These are phyloP conservation scores for Spodoptera exigua DNA, from an alignment of 2,888 invertebrate genomes.

Conservation along the genomic window DNA sequence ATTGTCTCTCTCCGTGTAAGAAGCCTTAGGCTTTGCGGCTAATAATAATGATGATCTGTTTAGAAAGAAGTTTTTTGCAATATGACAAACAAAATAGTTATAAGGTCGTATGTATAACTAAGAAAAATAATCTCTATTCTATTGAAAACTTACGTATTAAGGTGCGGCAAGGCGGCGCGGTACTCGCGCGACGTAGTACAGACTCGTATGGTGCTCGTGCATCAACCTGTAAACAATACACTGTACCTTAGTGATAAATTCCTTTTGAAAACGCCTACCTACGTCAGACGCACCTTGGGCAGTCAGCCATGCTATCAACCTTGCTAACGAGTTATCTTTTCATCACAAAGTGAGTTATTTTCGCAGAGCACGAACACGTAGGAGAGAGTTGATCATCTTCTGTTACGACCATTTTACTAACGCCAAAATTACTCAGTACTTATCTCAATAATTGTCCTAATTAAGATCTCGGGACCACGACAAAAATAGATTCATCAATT, in stretches of 20 bases:
- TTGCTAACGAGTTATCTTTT: conserved; percentile 9
- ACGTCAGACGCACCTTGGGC: conserved; percentile 11
- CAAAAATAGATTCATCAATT: no score
- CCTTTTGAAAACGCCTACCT: conserved; percentile 4
- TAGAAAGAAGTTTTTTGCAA: no score
- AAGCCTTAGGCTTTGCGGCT: no score
- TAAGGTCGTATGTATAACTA: neutral
- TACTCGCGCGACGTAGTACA: conserved; percentile 49
- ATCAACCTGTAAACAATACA: conserved; percentile 73
- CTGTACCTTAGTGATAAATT: neutral
- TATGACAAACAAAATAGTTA: neutral
- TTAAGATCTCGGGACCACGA: no score
- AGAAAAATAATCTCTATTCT: neutral
- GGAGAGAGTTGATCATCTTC: no score
- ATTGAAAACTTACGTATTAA: conserved; percentile 69
- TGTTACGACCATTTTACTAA: no score
- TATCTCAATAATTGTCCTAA: no score
- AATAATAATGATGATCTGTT: no score
- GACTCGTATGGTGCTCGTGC: conserved; percentile 54
- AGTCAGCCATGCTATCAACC: conserved; percentile 9
- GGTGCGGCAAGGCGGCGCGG: conserved; percentile 80
- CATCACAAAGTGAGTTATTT: conserved; percentile 11
- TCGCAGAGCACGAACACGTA: conserved; percentile 3
- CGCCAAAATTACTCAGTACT: no score
- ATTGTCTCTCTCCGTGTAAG: no score